phyloP scores from a whole-genome alignment of 2,888 invertebrate genomes.

The Biston betularia region DNA sequence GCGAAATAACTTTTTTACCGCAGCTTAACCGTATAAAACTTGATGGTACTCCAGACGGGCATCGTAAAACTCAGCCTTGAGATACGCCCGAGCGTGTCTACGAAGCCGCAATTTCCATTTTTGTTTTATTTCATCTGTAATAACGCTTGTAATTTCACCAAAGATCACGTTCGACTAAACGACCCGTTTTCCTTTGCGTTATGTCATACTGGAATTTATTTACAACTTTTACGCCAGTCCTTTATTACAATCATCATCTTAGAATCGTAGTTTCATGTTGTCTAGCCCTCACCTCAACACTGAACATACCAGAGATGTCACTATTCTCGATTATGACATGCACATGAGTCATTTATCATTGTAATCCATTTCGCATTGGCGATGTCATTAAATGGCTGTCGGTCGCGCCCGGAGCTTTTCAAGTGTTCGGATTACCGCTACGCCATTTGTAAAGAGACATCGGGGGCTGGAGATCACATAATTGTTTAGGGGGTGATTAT shows the following conservation, averaged over 20 bases:
- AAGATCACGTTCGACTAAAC: slow-evolving; percentile 29
- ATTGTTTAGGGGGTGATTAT: slow-evolving; percentile 78
- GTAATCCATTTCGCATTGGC: slow-evolving; percentile 44
- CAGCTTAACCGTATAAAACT: slow-evolving; percentile 44
- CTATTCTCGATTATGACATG: slow-evolving; percentile 21
- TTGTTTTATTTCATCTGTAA: slow-evolving; percentile 39
- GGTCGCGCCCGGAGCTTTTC: slow-evolving; percentile 46
- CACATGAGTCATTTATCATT: slow-evolving; percentile 46
- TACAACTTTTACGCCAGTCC: not conserved
- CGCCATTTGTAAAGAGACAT: slow-evolving; percentile 69
- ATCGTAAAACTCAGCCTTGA: slow-evolving; percentile 49
- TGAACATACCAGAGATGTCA: slow-evolving; percentile 5
- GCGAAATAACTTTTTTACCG: slow-evolving; percentile 45
- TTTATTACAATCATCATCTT: slow-evolving; percentile 2
- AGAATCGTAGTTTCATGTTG: not conserved
- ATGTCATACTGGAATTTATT: slow-evolving; percentile 12
- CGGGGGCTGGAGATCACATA: slow-evolving; percentile 71
- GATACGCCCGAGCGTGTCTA: slow-evolving; percentile 42
- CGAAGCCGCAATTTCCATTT: slow-evolving; percentile 38
- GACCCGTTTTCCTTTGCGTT: slow-evolving; percentile 22
- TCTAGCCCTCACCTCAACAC: not conserved
- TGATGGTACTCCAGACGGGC: slow-evolving; percentile 44
- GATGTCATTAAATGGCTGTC: slow-evolving; percentile 51
- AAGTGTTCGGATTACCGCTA: slow-evolving; percentile 62
- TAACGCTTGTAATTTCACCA: slow-evolving; percentile 32